Conservation (phyloP, 2,888 invertebrate species). For the Eugnorisma glareosa region DNA sequence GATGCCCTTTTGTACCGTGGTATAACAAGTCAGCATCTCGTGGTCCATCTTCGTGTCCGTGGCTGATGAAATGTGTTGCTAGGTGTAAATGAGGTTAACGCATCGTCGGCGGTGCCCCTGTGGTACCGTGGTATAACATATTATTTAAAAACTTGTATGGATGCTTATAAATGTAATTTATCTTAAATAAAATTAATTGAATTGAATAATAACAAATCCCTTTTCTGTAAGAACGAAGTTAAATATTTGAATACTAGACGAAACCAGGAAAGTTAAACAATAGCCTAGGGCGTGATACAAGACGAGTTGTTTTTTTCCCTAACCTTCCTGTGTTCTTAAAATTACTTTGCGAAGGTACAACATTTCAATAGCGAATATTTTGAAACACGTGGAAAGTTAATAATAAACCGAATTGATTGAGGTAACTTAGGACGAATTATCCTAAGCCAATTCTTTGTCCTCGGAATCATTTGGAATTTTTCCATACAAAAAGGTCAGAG, state of each 20-base stretch:
- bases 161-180: too few relatives aligned
- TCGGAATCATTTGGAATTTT: background rate
- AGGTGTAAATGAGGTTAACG: too few relatives aligned
- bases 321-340: background rate
- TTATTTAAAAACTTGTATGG: too few relatives aligned
- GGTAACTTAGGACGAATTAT: background rate
- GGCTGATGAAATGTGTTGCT: too few relatives aligned
- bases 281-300: background rate
- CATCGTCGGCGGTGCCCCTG: too few relatives aligned
- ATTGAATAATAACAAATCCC: background rate
- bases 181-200: too few relatives aligned
- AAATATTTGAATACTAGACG: background rate
- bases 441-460: background rate
- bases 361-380: background rate
- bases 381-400: background rate
- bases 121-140: too few relatives aligned
- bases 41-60: too few relatives aligned
- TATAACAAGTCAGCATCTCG: too few relatives aligned
- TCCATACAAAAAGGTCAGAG: background rate
- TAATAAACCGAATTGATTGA: background rate
- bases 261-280: slow-evolving; percentile 4
- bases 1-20: too few relatives aligned
- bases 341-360: background rate
- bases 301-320: background rate
- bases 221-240: background rate